Evolutionary conservation across 2,797 vertebrate species (phyloP).

Genomic region (Antennarius maculatus): DNA sequence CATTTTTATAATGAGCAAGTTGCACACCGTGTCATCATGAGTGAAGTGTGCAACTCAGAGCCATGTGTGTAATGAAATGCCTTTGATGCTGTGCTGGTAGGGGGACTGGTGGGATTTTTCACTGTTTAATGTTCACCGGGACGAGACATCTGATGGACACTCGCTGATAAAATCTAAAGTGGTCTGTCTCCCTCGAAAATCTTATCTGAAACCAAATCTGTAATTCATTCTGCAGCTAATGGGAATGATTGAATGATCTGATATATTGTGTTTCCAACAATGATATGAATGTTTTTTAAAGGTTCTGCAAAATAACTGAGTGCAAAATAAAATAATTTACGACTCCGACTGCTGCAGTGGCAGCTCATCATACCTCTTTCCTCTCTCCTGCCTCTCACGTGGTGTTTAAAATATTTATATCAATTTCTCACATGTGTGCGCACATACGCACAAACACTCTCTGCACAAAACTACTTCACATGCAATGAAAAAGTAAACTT

Average conservation of each 20-base stretch:
- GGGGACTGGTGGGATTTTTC: conserved; percentile 56
- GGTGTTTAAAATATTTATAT: conserved; percentile 60
- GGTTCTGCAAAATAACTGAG: conserved; percentile 27
- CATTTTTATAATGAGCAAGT: conserved; percentile 42
- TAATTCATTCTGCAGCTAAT: conserved; percentile 14
- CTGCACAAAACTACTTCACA: conserved; percentile 20
- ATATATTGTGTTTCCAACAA: conserved; percentile 10
- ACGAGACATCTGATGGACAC: conserved; percentile 57
- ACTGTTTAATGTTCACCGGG: conserved; percentile 58
- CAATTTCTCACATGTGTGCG: conserved; percentile 34
- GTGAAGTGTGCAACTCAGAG: conserved; percentile 44
- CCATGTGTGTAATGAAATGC: conserved; percentile 52
- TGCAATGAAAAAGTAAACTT: conserved; percentile 11
- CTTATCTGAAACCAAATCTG: conserved; percentile 45
- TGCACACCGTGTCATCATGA: conserved; percentile 42
- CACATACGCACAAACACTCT: conserved; percentile 10
- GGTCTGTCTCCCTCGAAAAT: conserved; percentile 42
- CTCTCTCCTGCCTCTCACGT: conserved; percentile 40
- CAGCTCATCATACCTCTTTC: conserved; percentile 39
- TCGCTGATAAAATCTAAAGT: conserved; percentile 41
- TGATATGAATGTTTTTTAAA: conserved; percentile 17
- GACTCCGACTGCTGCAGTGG: conserved; percentile 29
- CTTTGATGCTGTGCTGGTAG: conserved; percentile 24
- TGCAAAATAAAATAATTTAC: conserved; percentile 51
- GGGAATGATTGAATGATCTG: conserved; percentile 25